A percentile compares a stretch with the other conserved stretches of the same genome.
Conservation (phyloP, 2,797 vertebrate species). For the Bucorvus abyssinicus region DNA sequence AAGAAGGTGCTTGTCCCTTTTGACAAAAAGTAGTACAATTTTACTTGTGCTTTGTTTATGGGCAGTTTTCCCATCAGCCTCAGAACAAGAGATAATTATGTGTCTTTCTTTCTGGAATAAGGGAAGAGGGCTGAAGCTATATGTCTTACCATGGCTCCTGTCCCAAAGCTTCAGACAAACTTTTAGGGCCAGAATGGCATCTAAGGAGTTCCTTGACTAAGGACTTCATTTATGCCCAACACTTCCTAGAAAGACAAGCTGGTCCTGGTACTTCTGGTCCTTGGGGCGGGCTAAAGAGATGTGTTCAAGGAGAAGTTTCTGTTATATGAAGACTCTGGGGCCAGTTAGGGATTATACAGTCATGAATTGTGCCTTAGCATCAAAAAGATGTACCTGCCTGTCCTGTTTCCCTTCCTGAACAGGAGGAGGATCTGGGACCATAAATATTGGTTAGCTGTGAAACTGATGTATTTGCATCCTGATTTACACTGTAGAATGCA, state of each 20-base stretch:
- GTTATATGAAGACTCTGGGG: neutral
- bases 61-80: neutral
- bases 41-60: neutral
- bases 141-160: neutral
- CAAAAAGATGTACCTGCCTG: neutral
- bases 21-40: neutral
- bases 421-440: neutral
- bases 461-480: neutral
- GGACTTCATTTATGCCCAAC: neutral
- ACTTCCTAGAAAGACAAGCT: neutral
- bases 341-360: neutral
- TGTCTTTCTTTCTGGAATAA: neutral
- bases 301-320: neutral
- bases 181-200: neutral
- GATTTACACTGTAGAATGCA: neutral
- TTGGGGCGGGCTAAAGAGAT: neutral
- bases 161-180: neutral
- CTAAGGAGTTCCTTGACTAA: neutral
- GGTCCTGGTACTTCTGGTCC: neutral
- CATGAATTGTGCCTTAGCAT: neutral
- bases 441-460: neutral
- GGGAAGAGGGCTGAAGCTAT: neutral
- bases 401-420: neutral
- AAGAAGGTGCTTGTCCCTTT: neutral
- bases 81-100: neutral